Evolutionary conservation across 2,797 vertebrate genomes (phyloP), one percentile per base, ranked within the genome.

Genomic region (Pampus argenteus): DNA sequence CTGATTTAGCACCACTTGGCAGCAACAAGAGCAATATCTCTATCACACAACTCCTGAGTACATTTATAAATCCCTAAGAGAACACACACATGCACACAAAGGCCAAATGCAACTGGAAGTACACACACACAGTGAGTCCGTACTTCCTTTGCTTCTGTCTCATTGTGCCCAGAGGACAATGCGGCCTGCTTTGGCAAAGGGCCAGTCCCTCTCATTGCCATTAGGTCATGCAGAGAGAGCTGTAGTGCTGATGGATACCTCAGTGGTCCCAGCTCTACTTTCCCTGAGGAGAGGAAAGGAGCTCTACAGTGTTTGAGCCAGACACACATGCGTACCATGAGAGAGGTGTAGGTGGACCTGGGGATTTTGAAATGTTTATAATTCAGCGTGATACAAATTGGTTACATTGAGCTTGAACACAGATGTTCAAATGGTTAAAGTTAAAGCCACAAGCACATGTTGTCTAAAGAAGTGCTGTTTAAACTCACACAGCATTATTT

Each of bases 231-330:
- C 71, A 78, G 64, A 82, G 63, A 78, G 76, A 66, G 82, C 58
- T 83, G 75, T 55, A 71, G 81, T 70, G 71, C 74, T 83, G 89
- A 92, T 78, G 84, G 88, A 93, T 90, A 81, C 87, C 75, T 87
- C 70, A 63, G 61, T 82, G 79, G 76, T 60, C 82, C 56, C 58
- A 0, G 57, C 75, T 86, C 67, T 29, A 57, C 60, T 83, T 74
- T 87, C 85, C 80, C 67, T 3, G 6, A 73, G 71, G 79, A 85
- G 54, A 63, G 45, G 40, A 76, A 56, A 48, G n/a, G 22, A 66
- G 50, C 60, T 68, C 73, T 68, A 55, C 63, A 57, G 52, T 13
- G 3, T 0, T 71, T 64, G 38, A 59, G 69, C 52, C 64, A 42
- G 29, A 2, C 58, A 34, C 67, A 22, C 69, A 69, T 52, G 81